Base-by-base conservation (phyloP, 2,888 invertebrate species). In the Latrodectus hesperus region DNA sequence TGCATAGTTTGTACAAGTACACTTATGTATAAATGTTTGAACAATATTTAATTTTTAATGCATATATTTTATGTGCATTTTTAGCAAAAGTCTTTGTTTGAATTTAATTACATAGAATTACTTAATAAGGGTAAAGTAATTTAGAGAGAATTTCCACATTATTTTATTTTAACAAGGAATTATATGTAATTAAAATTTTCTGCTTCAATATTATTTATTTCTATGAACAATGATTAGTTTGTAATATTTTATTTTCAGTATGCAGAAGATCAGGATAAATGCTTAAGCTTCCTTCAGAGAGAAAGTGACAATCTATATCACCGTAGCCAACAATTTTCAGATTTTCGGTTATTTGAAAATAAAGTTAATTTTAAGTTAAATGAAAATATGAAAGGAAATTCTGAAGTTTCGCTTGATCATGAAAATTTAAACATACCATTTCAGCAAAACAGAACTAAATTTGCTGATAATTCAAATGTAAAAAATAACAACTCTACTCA, bases 221-320 rank as follows among this genome's bases (percentile, higher is more conserved):
- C 38, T 4, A 38, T 38, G 38, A 38, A 38, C 38, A 38, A 38
- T 38, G 22, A 22, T 22, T 38, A 38, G 4, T 38, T 38, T 38
- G 4, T 38, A 38, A 64, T 73, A 38, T 71, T 72, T 64, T 26
- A 26, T 26, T 75, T 74, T 52, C 68, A 87, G 87, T 83, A 78
- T 83, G 82, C 83, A 77, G 55, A 88, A 78, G 87, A 88, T 70
- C 83, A 78, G 73, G 74, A 68, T 14, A 88, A 78, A 65, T 88
- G 87, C 12, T 10, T 88, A 16, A 74, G 53, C 38, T 78, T 78
- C 60, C 83, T 88, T n/a, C 78, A 83, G 12, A 73, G 74, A 68
- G 81, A 88, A 52, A 88, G 74, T 67, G 68, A 83, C 78, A 88
- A 55, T 64, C 78, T 78, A 49, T 83, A 78, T 68, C 83, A 83